Percentiles rank a stretch among this genome's conserved stretches.
phyloP scores from a whole-genome alignment of 2,113 vertebrate species.

The Nerophis lumbriciformis region DNA sequence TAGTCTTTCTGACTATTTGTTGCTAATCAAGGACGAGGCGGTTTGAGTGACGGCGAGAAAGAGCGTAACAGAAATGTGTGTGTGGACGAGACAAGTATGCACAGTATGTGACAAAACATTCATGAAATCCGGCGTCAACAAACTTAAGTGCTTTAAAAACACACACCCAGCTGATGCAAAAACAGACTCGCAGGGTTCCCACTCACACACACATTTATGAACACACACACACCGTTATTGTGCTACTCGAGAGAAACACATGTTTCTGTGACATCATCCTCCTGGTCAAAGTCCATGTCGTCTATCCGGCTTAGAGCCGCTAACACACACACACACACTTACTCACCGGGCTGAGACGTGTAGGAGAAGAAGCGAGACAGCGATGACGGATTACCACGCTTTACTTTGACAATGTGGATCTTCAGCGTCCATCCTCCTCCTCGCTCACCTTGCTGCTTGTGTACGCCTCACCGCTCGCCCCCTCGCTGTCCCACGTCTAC shows the following conservation, averaged over 20 bases:
- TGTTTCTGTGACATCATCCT: constrained; percentile 72
- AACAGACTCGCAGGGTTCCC: too few species aligned
- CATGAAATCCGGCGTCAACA: neutral
- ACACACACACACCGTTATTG: constrained; percentile 9
- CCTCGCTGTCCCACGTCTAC: neutral
- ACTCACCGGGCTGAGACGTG: neutral
- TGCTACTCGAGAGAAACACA: constrained; percentile 21
- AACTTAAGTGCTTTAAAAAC: constrained; percentile 2
- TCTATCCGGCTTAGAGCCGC: constrained; percentile 64
- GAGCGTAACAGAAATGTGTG: neutral
- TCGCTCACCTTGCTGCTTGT: neutral
- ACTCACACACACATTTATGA: constrained; percentile 14
- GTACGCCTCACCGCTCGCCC: neutral
- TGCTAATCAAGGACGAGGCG: too few species aligned
- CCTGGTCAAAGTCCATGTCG: constrained; percentile 78
- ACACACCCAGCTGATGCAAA: neutral
- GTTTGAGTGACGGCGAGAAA: too few species aligned
- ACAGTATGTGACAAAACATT: neutral
- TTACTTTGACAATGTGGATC: constrained; percentile 38
- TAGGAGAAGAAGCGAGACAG: constrained; percentile 17
- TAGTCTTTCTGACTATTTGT: too few species aligned
- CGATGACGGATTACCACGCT: constrained; percentile 55
- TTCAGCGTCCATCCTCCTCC: constrained; percentile 16
- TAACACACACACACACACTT: constrained; percentile 5
- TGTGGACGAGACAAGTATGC: neutral